These are phyloP conservation scores for Orestias chungarensis DNA, from an alignment of 2,797 vertebrate genomes.

Conservation along the genomic window DNA sequence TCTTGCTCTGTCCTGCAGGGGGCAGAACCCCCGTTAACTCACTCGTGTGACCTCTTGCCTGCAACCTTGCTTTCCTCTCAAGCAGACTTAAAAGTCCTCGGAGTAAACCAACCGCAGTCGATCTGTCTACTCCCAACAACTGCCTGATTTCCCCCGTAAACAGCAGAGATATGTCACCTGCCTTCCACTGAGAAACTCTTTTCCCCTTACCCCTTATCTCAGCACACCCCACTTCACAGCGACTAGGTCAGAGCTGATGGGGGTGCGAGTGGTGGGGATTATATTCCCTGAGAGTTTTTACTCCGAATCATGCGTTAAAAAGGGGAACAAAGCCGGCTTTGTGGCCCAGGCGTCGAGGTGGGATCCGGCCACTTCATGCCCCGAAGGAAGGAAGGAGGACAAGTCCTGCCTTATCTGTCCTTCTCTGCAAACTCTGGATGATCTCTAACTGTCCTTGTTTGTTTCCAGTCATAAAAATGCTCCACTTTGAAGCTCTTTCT, in stretches of 20 bases:
- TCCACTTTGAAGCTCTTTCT: not conserved
- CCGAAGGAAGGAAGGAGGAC: constrained; percentile 32
- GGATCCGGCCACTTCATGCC: constrained; percentile 23
- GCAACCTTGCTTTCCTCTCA: constrained; percentile 12
- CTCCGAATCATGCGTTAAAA: constrained; percentile 6
- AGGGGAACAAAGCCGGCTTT: constrained; percentile 39
- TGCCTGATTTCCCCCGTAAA: constrained; percentile 60
- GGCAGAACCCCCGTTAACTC: constrained; percentile 18
- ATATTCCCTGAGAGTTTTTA: constrained; percentile 57
- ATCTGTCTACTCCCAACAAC: constrained; percentile 12
- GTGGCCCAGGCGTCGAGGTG: constrained; percentile 31
- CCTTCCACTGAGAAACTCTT: constrained; percentile 57
- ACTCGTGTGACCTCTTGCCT: constrained; percentile 45
- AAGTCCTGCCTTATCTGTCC: constrained; percentile 26
- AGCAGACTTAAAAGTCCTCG: constrained; percentile 32
- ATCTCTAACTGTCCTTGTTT: not conserved
- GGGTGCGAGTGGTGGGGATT: constrained; percentile 30
- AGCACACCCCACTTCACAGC: constrained; percentile 60
- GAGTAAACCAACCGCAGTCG: constrained; percentile 27
- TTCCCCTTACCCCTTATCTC: constrained; percentile 62
- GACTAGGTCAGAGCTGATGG: not conserved
- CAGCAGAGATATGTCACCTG: constrained; percentile 54
- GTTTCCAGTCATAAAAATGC: not conserved
- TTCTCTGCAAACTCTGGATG: constrained; percentile 22
- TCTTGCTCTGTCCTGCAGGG: constrained; percentile 28